Evolutionary conservation across 2,888 invertebrate genomes (phyloP).

Genomic region (Cremastinae sp.): DNA sequence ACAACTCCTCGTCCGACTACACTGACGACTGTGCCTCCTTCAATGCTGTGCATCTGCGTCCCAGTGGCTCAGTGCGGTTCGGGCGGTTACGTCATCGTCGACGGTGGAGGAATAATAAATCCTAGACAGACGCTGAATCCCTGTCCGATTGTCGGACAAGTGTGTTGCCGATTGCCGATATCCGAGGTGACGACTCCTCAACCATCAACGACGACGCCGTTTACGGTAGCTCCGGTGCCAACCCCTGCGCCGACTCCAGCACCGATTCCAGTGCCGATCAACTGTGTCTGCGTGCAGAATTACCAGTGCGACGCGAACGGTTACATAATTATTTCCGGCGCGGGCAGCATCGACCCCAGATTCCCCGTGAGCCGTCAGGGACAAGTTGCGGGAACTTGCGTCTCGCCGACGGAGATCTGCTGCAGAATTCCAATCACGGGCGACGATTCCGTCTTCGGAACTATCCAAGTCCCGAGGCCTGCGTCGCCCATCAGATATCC

Average conservation of each 20-base stretch:
- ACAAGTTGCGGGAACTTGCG: constrained; percentile 60
- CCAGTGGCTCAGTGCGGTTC: constrained; percentile 68
- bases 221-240: constrained; percentile 34
- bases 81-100: constrained; percentile 63
- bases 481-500: constrained; percentile 57
- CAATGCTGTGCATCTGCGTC: constrained; percentile 70
- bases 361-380: constrained; percentile 65
- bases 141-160: constrained; percentile 63
- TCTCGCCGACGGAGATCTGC: constrained; percentile 64
- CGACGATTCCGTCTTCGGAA: constrained; percentile 81
- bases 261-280: constrained; percentile 53
- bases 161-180: constrained; percentile 70
- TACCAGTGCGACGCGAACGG: constrained; percentile 66
- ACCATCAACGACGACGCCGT: constrained; percentile 38
- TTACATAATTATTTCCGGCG: constrained; percentile 63
- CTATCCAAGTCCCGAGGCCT: constrained; percentile 84
- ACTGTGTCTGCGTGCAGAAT: constrained; percentile 64
- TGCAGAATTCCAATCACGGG: constrained; percentile 88
- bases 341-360: constrained; percentile 70
- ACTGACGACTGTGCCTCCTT: constrained; percentile 54
- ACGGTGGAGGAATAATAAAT: constrained; percentile 70
- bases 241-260: no score
- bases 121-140: constrained; percentile 66
- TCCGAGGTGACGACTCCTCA: constrained; percentile 35
- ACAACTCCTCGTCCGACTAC: constrained; percentile 48